phyloP scores from a whole-genome alignment of 2,113 vertebrate genomes.

The Nannobrachium achirus region DNA sequence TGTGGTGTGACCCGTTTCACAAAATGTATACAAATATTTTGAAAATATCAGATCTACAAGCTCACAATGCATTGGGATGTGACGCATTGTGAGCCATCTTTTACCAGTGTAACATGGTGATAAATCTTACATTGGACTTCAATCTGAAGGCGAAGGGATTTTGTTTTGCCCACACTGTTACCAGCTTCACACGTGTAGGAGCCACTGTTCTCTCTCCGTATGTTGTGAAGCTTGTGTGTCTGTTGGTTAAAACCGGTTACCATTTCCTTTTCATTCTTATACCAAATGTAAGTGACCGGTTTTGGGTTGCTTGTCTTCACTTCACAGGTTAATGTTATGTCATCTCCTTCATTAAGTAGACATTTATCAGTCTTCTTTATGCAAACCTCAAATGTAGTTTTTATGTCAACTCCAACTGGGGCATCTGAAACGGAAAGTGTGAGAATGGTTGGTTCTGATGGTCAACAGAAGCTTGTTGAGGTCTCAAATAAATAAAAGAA shows the following conservation, averaged over 20 bases:
- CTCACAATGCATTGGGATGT: too few relatives aligned
- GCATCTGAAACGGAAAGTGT: conserved; percentile 51
- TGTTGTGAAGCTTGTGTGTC: fast-evolving
- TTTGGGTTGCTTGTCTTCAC: conserved; percentile 46
- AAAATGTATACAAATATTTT: too few relatives aligned
- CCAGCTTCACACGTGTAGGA: background rate
- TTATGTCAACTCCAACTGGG: conserved; percentile 46
- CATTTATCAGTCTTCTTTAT: fast-evolving
- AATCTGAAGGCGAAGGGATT: fast-evolving
- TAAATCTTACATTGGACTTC: conserved; percentile 51
- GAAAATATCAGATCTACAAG: too few relatives aligned
- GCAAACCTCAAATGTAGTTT: fast-evolving
- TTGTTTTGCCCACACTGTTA: background rate
- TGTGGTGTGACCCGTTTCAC: too few relatives aligned
- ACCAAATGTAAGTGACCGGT: background rate
- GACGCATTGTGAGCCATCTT: too few relatives aligned
- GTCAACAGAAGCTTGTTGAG: too few relatives aligned
- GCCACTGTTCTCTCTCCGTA: conserved; percentile 25
- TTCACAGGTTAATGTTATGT: conserved; percentile 40
- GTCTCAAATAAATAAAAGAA: too few relatives aligned
- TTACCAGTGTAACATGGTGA: too few relatives aligned
- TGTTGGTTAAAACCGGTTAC: fast-evolving
- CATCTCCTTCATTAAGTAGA: background rate
- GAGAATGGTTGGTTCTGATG: background rate
- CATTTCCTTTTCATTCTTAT: fast-evolving